Evolutionary conservation across 2,113 vertebrate genomes (phyloP), one percentile per base, ranked within the genome.

Genomic region (Cynocephalus volans): DNA sequence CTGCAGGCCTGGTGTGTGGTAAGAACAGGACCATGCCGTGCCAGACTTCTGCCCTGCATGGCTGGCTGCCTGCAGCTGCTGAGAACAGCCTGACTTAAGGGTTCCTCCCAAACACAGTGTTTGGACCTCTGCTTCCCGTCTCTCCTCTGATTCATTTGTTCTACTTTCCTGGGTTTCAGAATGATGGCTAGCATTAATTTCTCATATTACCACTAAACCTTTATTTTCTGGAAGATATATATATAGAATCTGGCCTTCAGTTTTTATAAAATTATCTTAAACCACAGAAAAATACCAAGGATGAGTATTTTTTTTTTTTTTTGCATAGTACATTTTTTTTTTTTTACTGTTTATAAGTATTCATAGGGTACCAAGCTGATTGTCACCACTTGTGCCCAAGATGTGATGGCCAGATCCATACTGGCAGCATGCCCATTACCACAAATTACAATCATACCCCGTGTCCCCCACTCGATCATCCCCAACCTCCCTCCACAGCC

Each of bases 211-310:
- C 26, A 8, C 26, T 75, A 26, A 52, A 45, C 3, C 1, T 69
- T 36, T 31, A 1, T 77, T 65, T 64, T 65, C 72, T 92, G 67
- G 21, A 96, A 65, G 56, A 72, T 89, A 69, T 62, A 18, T 62
- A 73, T 62, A 18, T 62, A 73, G 36, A 86, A 52, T 70, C 13
- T 73, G 60, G 26, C 5, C 67, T 84, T 90, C 54, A 88, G 11
- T 56, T 96, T 96, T 87, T 73, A 69, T 60, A 89, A 67, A 88
- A 87, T 81, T 31, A 45, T 52, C 64, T 93, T 23, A 23, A 56
- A 28, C 26, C 23, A 75, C 50, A 88, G 60, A 72, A 80, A 97
- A 93, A 79, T 41, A 67, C 2, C 13, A 28, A 24, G 11, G 60
- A 41, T 41, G 41, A 41, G 41, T 41, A 41, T 41, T 41, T 41